These are phyloP conservation scores for Umimayanthus kanabou DNA, from an alignment of 92 coral and sea anemone genomes.

Conservation along the genomic window DNA sequence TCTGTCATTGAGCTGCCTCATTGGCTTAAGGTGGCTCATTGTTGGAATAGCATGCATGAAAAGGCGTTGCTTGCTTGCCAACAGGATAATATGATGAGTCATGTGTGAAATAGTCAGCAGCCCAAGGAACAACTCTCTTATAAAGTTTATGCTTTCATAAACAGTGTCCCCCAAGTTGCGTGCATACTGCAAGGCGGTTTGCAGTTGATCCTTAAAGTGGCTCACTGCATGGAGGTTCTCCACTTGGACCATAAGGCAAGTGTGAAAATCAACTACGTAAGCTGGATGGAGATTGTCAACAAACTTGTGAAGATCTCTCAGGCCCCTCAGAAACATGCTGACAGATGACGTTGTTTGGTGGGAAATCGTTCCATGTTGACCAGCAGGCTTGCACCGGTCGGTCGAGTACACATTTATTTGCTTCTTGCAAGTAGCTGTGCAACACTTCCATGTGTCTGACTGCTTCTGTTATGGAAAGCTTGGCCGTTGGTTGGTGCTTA, in stretches of 20 bases:
- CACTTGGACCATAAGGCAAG: conserved; percentile 38
- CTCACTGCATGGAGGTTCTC: conserved; percentile 21
- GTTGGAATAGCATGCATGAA: conserved; percentile 41
- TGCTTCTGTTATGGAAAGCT: conserved; percentile 30
- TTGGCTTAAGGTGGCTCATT: conserved; percentile 19
- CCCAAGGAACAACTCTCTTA: conserved; percentile 31
- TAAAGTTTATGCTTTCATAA: conserved; percentile 32
- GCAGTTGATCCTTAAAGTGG: conserved; percentile 36
- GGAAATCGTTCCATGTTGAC: conserved; percentile 41
- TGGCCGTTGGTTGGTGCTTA: conserved; percentile 39
- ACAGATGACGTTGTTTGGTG: conserved; percentile 36
- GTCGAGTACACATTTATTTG: conserved; percentile 13
- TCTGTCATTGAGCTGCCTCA: conserved; percentile 35
- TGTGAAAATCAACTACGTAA: conserved; percentile 25
- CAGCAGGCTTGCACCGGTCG: conserved; percentile 35
- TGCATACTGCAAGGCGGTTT: conserved; percentile 27
- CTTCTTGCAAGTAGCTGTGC: conserved; percentile 3
- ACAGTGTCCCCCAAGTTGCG: conserved; percentile 31
- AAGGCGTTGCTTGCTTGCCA: conserved; percentile 17
- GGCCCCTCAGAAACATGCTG: conserved; percentile 28
- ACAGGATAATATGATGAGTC: conserved; percentile 33
- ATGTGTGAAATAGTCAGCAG: conserved; percentile 38
- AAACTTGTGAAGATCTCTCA: conserved; percentile 29
- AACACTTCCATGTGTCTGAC: conserved; percentile 13
- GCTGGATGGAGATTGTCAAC: conserved; percentile 30